A percentile compares a stretch with the other conserved stretches of the same genome.
Evolutionary conservation across 2,888 invertebrate species (phyloP).

Genomic region (Omphaloscelis lunosa): DNA sequence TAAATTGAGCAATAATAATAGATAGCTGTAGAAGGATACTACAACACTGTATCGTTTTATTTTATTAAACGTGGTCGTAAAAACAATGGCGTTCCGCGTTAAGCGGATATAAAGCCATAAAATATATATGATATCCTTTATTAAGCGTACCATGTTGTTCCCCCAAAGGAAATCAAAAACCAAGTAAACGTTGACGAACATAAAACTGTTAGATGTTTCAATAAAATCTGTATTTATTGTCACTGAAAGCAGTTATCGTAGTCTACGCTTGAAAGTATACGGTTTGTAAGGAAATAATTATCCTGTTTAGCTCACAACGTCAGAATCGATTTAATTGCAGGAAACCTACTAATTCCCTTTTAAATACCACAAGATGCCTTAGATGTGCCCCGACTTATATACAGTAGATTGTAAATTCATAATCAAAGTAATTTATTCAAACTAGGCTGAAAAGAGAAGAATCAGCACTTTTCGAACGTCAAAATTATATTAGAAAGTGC

Average conservation of each 20-base stretch:
- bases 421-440: too few relatives aligned
- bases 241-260: slow-evolving; percentile 17
- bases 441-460: too few relatives aligned
- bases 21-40: neutral
- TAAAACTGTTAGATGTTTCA: slow-evolving; percentile 58
- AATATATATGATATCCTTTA: slow-evolving; percentile 36
- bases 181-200: slow-evolving; percentile 35
- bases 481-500: too few relatives aligned
- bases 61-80: slow-evolving; percentile 40
- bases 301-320: neutral
- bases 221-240: slow-evolving; percentile 59
- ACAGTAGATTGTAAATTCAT: too few relatives aligned
- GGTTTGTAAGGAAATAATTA: neutral
- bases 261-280: slow-evolving; percentile 16
- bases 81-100: slow-evolving; percentile 38
- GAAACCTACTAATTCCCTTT: too few relatives aligned
- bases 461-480: too few relatives aligned
- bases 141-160: slow-evolving; percentile 28
- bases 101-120: slow-evolving; percentile 23
- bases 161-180: slow-evolving; percentile 55
- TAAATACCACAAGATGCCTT: too few relatives aligned
- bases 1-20: neutral
- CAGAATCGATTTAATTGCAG: too few relatives aligned
- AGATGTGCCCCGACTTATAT: too few relatives aligned
- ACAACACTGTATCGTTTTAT: slow-evolving; percentile 16